Base-by-base conservation (phyloP, 2,113 vertebrate genomes). In the Empidonax traillii region DNA sequence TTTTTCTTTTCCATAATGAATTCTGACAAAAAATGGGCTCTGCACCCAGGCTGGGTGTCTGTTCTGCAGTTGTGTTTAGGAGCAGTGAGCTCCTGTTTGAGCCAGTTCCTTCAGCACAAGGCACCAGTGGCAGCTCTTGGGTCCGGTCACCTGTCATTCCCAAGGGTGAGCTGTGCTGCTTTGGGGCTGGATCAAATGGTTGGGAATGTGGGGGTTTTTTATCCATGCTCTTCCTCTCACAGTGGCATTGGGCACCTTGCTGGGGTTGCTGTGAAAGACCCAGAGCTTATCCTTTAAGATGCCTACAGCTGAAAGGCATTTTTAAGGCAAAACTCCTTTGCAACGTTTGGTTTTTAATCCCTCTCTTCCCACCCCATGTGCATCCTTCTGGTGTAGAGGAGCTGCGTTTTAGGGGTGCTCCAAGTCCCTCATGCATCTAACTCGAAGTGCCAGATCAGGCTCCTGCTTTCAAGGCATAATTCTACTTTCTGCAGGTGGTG, bases 391-490 rank as follows among this genome's bases (percentile, higher is more conserved):
- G 77, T 66, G 25, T 4, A 52, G 74, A 55, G 65, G 52, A 84
- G 51, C 46, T 84, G 53, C 0, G 0, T 65, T 73, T 88, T 52
- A 46, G 69, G 73, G 76, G 59, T 92, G 37, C 49, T 83, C 11
- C n/a, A 37, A 49, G 28, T 67, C 49, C 30, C 31, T 86, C 49
- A 17, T 43, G 37, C 20, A 7, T 66, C 51, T 52, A 37, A 28
- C 51, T 71, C 14, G 0, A 73, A 59, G 52, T 66, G 61, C 58
- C 39, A 61, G 27, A 41, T 68, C 59, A 74, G 35, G 24, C 58
- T 93, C 20, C 43, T 93, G 71, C 90, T 93, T 94, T 93, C 75
- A 88, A 93, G 79, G 83, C 39, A 47, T n/a, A 44, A 49, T 79
- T 93, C 87, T 63, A 63, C 77, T 62, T 68, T 93, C 63, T 79